These are phyloP conservation scores for Cheracebus regulus DNA, from an alignment of 2,797 vertebrate species.

Conservation along the genomic window DNA sequence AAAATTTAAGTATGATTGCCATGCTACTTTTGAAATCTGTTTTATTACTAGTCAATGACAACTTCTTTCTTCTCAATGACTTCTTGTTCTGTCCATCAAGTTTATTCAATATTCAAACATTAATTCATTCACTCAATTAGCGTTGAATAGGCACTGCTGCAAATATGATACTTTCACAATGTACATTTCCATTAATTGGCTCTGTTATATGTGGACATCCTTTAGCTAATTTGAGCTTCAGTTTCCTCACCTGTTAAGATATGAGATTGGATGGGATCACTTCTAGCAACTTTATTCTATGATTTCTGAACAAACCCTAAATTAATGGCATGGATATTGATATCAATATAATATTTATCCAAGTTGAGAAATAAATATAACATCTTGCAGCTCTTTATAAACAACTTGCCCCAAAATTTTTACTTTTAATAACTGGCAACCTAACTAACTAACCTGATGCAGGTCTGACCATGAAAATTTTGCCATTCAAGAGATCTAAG, in stretches of 20 bases:
- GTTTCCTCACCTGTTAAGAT: neutral
- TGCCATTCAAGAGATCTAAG: neutral
- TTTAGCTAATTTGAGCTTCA: neutral
- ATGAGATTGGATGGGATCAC: neutral
- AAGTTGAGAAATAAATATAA: neutral
- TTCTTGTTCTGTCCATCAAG: neutral
- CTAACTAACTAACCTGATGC: neutral
- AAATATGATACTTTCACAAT: neutral
- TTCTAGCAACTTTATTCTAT: neutral
- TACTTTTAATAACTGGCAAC: neutral
- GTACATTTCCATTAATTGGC: neutral
- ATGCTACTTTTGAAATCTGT: neutral
- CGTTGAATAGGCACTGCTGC: neutral
- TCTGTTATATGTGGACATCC: neutral
- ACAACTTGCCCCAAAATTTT: neutral
- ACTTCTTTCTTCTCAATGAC: slow-evolving; percentile 1
- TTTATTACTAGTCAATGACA: neutral
- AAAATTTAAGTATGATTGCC: slow-evolving; percentile 47
- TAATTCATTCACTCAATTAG: neutral
- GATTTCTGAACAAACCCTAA: slow-evolving; percentile 17
- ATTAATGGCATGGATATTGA: neutral
- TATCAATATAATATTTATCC: neutral
- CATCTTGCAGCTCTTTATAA: neutral
- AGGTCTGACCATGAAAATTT: neutral
- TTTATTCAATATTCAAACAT: neutral